Evolutionary conservation across 2,797 vertebrate species (phyloP), one percentile per base, ranked within the genome.

Genomic region (Poecilia wingei): DNA sequence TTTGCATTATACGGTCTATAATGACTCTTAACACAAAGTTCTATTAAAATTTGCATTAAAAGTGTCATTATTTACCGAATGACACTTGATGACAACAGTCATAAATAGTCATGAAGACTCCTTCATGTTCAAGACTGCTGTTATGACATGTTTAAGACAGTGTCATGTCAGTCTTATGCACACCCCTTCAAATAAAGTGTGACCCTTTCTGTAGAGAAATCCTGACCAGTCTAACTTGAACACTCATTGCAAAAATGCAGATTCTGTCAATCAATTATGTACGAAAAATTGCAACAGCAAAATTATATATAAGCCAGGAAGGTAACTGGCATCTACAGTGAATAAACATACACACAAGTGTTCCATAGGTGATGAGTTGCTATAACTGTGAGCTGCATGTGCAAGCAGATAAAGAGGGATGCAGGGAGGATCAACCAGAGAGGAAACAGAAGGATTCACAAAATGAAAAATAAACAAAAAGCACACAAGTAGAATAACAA

Each of bases 371-470:
- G n/a, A 25, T 61, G 69, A 22, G 74, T 72, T 51, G 43, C 46
- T 76, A 71, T 68, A 72, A 72, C 77, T 73, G 55, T 45, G 28
- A 78, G 57, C 49, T 74, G 80, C 39, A 69, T 59, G 64, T 59
- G 49, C 36, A 55, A n/a, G 43, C 46, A 72, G 39, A 57, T 57
- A 72, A 70, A 72, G 41, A 14, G 31, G 45, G 39, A 57, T 78
- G 81, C 82, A 64, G 70, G 3, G 1, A 57, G 64, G 82, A 84
- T 89, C 69, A 79, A 71, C 59, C 53, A 3, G 4, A 47, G 69
- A 81, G 90, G 89, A 91, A 90, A 91, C 86, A 74, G 82, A 84
- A 71, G 79, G 25, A 89, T 74, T 76, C 41, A 64, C 36, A 75
- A 64, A 59, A 79, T 59, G 33, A 64, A 77, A 84, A 72, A 83